Evolutionary conservation across 2,797 vertebrate genomes (phyloP).

Genomic region (Neosilurus hyrtlii): DNA sequence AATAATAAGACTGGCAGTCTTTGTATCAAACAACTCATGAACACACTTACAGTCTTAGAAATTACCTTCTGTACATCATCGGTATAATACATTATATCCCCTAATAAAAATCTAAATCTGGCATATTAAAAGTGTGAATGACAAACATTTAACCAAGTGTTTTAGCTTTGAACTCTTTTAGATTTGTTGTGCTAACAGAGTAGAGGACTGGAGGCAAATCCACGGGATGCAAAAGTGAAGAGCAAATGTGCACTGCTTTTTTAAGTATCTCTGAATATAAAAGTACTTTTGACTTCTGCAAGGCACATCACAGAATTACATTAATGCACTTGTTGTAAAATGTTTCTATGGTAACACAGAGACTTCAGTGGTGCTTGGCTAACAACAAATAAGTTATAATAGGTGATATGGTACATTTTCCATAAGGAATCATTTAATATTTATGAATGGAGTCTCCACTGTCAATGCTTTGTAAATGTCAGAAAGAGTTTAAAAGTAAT

Average conservation of each 20-base stretch:
- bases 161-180: background rate
- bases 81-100: background rate
- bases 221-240: background rate
- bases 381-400: background rate
- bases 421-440: background rate
- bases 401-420: no score
- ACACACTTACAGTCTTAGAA: background rate
- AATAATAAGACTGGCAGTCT: background rate
- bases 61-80: background rate
- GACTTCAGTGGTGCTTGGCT: background rate
- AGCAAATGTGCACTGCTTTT: background rate
- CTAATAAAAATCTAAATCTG: background rate
- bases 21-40: background rate
- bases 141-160: background rate
- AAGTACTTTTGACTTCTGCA: background rate
- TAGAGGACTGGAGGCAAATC: background rate
- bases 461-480: no score
- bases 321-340: background rate
- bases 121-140: background rate
- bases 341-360: background rate
- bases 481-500: background rate
- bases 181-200: background rate
- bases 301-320: background rate
- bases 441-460: background rate
- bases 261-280: background rate